Evolutionary conservation across 2,888 invertebrate species (phyloP).

Genomic region (Acronicta psi): DNA sequence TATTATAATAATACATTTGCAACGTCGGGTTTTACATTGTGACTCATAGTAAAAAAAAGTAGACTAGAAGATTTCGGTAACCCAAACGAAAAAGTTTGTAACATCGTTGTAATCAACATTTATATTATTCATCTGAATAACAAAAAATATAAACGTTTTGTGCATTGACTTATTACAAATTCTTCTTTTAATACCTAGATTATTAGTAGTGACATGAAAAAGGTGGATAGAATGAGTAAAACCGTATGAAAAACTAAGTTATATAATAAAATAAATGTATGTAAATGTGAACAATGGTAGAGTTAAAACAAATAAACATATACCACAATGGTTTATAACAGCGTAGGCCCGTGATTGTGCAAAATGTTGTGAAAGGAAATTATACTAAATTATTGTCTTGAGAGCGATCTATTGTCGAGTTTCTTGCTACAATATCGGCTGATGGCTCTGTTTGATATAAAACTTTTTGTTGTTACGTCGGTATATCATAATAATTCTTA

Average conservation of each 20-base stretch:
- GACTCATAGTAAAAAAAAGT: slow-evolving; percentile 43
- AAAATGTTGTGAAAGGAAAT: slow-evolving; percentile 78
- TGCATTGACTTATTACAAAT: background rate
- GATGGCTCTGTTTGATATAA: slow-evolving; percentile 53
- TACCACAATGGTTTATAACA: slow-evolving; percentile 56
- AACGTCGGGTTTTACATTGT: slow-evolving; percentile 52
- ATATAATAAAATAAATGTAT: slow-evolving; percentile 33
- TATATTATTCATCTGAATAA: slow-evolving; percentile 7
- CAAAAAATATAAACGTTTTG: slow-evolving; percentile 11
- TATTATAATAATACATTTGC: slow-evolving; percentile 55
- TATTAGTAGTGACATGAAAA: background rate
- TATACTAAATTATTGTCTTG: slow-evolving; percentile 78
- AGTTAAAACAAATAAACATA: slow-evolving; percentile 65
- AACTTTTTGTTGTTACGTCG: slow-evolving; percentile 30
- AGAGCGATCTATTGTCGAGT: slow-evolving; percentile 62
- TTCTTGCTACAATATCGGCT: slow-evolving; percentile 52
- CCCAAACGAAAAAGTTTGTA: slow-evolving; percentile 32
- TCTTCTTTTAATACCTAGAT: background rate
- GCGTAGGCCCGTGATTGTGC: slow-evolving; percentile 64
- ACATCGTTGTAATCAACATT: slow-evolving; percentile 23
- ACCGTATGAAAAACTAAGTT: slow-evolving; percentile 28
- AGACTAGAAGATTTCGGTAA: slow-evolving; percentile 22
- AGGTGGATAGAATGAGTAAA: background rate
- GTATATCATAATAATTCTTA: background rate
- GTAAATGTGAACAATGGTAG: slow-evolving; percentile 59